These are phyloP conservation scores for Eupithecia pulchellata DNA, from an alignment of 2,888 invertebrate genomes.

Conservation along the genomic window DNA sequence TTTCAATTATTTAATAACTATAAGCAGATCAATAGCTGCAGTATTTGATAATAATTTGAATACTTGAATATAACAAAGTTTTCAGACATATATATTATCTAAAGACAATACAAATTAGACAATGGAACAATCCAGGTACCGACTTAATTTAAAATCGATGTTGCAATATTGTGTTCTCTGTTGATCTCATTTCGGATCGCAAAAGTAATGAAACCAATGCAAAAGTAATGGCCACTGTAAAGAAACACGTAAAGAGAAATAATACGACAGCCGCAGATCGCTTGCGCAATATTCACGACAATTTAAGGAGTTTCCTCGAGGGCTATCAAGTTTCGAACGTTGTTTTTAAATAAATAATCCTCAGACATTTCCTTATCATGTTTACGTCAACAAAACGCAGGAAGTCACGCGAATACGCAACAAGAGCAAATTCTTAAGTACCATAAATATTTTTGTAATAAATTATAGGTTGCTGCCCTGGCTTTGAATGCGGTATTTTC, in stretches of 20 bases:
- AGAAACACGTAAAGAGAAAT: constrained; percentile 50
- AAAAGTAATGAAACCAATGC: constrained; percentile 55
- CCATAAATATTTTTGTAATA: not conserved
- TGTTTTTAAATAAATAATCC: constrained; percentile 50
- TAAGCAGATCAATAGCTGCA: too few species aligned
- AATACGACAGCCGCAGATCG: constrained; percentile 52
- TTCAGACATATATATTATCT: not conserved
- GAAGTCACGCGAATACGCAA: constrained; percentile 37
- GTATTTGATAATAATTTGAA: too few species aligned
- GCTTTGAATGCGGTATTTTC: not conserved
- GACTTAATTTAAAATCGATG: not conserved
- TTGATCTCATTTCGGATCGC: constrained; percentile 41
- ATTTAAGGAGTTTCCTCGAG: constrained; percentile 57
- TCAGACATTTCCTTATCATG: constrained; percentile 63
- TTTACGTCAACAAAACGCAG: constrained; percentile 45
- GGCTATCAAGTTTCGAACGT: constrained; percentile 60
- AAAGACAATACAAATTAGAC: not conserved
- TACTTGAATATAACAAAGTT: too few species aligned
- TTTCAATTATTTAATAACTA: too few species aligned
- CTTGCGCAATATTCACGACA: constrained; percentile 56
- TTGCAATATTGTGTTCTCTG: not conserved
- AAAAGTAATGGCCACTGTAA: constrained; percentile 57
- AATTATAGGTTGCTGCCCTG: not conserved
- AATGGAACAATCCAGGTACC: not conserved
- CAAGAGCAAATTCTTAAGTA: constrained; percentile 41